phyloP scores from a whole-genome alignment of 1,140 invertebrate species.

The Triops cancriformis region DNA sequence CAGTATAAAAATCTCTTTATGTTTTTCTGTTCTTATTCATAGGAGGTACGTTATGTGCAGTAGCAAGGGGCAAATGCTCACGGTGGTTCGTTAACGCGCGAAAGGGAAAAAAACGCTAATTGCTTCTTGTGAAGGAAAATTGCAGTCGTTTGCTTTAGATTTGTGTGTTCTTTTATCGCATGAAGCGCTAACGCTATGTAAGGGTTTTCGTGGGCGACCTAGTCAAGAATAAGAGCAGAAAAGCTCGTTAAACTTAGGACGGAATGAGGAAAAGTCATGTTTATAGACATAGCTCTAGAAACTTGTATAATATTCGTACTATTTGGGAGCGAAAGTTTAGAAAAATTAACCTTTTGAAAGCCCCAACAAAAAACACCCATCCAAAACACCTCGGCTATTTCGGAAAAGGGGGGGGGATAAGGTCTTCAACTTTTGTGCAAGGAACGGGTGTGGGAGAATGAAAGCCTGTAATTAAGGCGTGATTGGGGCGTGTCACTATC shows the following conservation, averaged over 20 bases:
- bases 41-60: too few relatives aligned
- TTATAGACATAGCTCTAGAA: not conserved
- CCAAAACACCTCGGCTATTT: not conserved
- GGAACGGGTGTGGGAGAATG: slow-evolving; percentile 8
- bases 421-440: not conserved
- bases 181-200: not conserved
- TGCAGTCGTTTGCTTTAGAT: not conserved
- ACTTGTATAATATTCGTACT: not conserved
- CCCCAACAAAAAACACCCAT: not conserved
- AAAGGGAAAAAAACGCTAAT: not conserved
- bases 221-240: not conserved
- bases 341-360: not conserved
- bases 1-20: too few relatives aligned
- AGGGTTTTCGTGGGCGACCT: not conserved
- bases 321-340: not conserved
- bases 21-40: too few relatives aligned
- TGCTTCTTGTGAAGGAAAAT: not conserved
- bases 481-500: slow-evolving; percentile 12
- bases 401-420: not conserved
- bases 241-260: not conserved
- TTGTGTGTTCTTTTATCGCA: not conserved
- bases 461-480: slow-evolving; percentile 13
- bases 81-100: too few relatives aligned
- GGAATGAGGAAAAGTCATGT: not conserved
- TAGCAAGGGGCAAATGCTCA: too few relatives aligned